Evolutionary conservation across 2,888 invertebrate species (phyloP).

Genomic region (Megamerina dolium): DNA sequence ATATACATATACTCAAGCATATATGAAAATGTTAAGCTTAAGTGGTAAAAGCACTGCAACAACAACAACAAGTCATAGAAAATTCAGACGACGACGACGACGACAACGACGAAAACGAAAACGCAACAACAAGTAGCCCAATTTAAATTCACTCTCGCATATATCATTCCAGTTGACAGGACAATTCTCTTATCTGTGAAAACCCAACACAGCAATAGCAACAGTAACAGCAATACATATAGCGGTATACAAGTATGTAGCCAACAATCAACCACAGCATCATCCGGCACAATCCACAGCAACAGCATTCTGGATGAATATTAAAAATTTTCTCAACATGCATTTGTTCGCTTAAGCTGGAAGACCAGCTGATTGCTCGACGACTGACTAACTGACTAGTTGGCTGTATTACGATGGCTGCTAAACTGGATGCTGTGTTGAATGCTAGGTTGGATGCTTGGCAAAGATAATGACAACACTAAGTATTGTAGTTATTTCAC

Average conservation of each 20-base stretch:
- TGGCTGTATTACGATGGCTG: too few species aligned
- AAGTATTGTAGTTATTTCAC: too few species aligned
- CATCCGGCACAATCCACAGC: constrained; percentile 6
- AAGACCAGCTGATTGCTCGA: constrained; percentile 20
- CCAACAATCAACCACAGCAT: constrained; percentile 3
- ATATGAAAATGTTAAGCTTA: too few species aligned
- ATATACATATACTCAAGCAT: not conserved
- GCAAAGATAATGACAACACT: too few species aligned
- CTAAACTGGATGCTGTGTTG: too few species aligned
- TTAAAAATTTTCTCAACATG: constrained; percentile 13
- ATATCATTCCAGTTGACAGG: constrained; percentile 65
- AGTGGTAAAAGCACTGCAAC: not conserved
- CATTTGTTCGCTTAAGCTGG: constrained; percentile 19
- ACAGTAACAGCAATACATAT: constrained; percentile 8
- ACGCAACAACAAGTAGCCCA: too few species aligned
- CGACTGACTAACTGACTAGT: too few species aligned
- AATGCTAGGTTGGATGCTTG: too few species aligned
- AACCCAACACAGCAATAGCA: constrained; percentile 39
- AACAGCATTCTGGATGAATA: constrained; percentile 8
- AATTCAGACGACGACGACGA: constrained; percentile 1
- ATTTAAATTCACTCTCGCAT: constrained; percentile 53
- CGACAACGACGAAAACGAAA: too few species aligned
- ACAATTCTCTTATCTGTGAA: constrained; percentile 61
- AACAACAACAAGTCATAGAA: not conserved
- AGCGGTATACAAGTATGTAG: not conserved